Evolutionary conservation across 2,113 vertebrate species (phyloP), one percentile per base, ranked within the genome.

Genomic region (Nothocercus nigrocapillus): DNA sequence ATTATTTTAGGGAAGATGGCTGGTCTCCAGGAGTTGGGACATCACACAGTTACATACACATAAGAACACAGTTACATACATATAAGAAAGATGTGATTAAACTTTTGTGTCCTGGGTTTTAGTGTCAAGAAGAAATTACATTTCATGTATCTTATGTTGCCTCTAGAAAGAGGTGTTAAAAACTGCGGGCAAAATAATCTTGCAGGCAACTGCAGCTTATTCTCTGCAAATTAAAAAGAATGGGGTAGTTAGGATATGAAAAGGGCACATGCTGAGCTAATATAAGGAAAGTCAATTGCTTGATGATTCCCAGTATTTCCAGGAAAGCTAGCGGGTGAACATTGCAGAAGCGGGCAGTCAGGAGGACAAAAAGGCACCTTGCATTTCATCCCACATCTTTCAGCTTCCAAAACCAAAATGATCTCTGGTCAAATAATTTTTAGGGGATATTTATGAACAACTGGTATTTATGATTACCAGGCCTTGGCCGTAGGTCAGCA

Each of bases 21-120:
- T 93, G 15, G n/a, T 67, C 44, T 81, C 0, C 9, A 3, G 16
- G 73, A 85, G 5, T 8, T 49, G 21, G 62, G 59, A 15, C 53
- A 59, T 19, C 22, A 42, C 42, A 45, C 32, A 76, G 53, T 74
- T 14, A 51, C 1, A n/a, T 0, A 0, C 1, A 30, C 0, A 0
- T 40, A 14, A 75, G 38, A 80, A 73, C 42, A 45, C 32, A 76
- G 53, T 74, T 14, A 51, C 1, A n/a, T 0, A 0, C 1, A 30
- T 0, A 0, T 40, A 14, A 75, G 38, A 80, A 73, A 27, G 12
- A 42, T 9, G 36, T 51, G 51, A 63, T 78, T 44, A 62, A 40
- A 69, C 17, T 70, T 74, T 1, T 8, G 11, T 0, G 0, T 54
- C 24, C 81, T 84, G 54, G 25, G 18, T 34, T n/a, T 82, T 79